phyloP scores from a whole-genome alignment of 2,797 vertebrate species.

The Myripristis jacobus region DNA sequence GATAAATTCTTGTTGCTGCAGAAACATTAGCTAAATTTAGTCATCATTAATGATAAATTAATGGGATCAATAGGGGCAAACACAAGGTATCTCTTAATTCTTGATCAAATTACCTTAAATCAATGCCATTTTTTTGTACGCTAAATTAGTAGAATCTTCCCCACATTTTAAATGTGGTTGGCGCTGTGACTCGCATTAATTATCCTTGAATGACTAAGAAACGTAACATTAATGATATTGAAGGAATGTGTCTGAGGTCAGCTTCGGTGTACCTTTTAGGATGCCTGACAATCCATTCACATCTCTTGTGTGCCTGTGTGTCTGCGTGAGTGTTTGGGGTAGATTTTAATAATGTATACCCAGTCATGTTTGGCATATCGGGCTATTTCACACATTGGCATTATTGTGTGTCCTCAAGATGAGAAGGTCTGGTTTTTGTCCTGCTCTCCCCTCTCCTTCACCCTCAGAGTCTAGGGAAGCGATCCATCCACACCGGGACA shows the following conservation, averaged over 20 bases:
- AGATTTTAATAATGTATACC: conserved; percentile 31
- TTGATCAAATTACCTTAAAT: conserved; percentile 31
- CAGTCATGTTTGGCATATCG: conserved; percentile 11
- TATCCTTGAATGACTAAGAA: conserved; percentile 52
- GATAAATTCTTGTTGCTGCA: conserved; percentile 58
- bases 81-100: conserved; percentile 30
- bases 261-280: conserved; percentile 61
- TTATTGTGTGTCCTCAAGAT: conserved; percentile 25
- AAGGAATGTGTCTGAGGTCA: conserved; percentile 72
- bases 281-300: conserved; percentile 74
- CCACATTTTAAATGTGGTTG: conserved; percentile 53
- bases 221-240: conserved; percentile 45
- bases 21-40: conserved; percentile 47
- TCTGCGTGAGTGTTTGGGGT: conserved; percentile 12
- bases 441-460: conserved; percentile 27
- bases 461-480: conserved; percentile 33
- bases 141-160: conserved; percentile 40
- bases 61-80: conserved; percentile 45
- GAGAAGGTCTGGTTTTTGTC: conserved; percentile 45
- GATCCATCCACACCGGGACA: conserved; percentile 55
- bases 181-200: conserved; percentile 51
- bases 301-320: conserved; percentile 32
- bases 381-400: conserved; percentile 31
- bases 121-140: conserved; percentile 29
- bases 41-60: conserved; percentile 72